These are phyloP conservation scores for Drosophila rellima DNA, from an alignment of 2,888 invertebrate genomes.

Conservation along the genomic window DNA sequence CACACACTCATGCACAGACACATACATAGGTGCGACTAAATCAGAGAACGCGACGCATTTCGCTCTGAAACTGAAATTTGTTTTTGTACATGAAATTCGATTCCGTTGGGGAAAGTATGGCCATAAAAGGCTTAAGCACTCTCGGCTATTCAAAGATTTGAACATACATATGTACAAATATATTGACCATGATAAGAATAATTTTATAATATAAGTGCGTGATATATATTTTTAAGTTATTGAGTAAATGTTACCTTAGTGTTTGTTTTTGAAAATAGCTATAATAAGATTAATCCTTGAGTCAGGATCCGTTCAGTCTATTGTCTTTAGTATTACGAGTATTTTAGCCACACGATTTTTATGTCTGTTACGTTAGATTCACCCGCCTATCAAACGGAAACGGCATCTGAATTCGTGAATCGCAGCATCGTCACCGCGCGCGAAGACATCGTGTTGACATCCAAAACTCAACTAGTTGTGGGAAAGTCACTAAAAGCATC, in stretches of 20 bases:
- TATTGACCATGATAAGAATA: not conserved
- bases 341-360: constrained; percentile 10
- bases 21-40: not conserved
- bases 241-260: constrained; percentile 17
- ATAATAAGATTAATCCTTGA: constrained; percentile 8
- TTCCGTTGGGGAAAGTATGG: constrained; percentile 80
- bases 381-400: constrained; percentile 37
- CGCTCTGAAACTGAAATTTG: constrained; percentile 57
- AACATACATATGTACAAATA: not conserved
- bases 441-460: constrained; percentile 84
- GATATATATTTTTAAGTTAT: not conserved
- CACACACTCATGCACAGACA: constrained; percentile 1
- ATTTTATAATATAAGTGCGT: not conserved
- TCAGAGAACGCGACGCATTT: constrained; percentile 50
- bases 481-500: constrained; percentile 80
- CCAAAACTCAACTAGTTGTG: constrained; percentile 85
- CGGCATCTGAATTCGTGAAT: constrained; percentile 4
- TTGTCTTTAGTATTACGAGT: not conserved
- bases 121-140: constrained; percentile 80
- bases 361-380: constrained; percentile 15
- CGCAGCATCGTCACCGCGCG: constrained; percentile 56
- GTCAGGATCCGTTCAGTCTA: constrained; percentile 22
- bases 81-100: constrained; percentile 84
- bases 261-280: constrained; percentile 1
- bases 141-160: constrained; percentile 14